Conservation (phyloP, 2,797 vertebrate species). For the Labeo calbasu region DNA sequence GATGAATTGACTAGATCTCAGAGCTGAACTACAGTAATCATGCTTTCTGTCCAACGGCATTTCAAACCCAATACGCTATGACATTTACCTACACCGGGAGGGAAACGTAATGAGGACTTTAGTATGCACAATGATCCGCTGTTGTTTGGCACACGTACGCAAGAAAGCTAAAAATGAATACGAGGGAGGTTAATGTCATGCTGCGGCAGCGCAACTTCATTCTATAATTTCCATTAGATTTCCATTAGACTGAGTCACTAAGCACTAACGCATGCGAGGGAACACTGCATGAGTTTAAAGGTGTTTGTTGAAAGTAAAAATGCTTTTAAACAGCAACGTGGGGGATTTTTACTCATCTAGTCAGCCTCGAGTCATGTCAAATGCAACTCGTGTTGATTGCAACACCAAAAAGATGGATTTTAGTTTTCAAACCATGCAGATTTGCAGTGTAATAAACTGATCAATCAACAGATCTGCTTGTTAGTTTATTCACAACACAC, state of each 20-base stretch:
- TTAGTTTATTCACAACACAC: neutral
- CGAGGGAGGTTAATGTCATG: conserved; percentile 21
- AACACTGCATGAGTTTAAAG: neutral
- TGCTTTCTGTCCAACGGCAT: conserved; percentile 22
- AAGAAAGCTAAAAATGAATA: neutral
- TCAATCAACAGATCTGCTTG: neutral
- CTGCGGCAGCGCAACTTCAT: conserved; percentile 19
- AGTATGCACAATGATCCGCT: conserved; percentile 10
- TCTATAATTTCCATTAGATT: conserved; percentile 29
- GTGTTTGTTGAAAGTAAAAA: conserved; percentile 21
- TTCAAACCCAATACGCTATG: conserved; percentile 7
- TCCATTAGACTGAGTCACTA: conserved; percentile 38
- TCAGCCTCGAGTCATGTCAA: conserved; percentile 4
- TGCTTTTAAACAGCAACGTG: neutral
- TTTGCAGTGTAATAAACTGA: conserved; percentile 5
- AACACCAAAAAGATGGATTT: neutral
- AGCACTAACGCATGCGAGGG: neutral
- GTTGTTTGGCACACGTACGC: neutral
- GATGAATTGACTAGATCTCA: conserved; percentile 34
- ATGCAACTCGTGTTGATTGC: neutral
- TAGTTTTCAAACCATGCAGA: neutral
- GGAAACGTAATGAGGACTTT: conserved; percentile 18
- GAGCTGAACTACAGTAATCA: conserved; percentile 34
- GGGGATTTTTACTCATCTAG: neutral
- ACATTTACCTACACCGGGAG: conserved; percentile 17